phyloP scores from a whole-genome alignment of 2,113 vertebrate species.

The Ptychochromis oligacanthus region DNA sequence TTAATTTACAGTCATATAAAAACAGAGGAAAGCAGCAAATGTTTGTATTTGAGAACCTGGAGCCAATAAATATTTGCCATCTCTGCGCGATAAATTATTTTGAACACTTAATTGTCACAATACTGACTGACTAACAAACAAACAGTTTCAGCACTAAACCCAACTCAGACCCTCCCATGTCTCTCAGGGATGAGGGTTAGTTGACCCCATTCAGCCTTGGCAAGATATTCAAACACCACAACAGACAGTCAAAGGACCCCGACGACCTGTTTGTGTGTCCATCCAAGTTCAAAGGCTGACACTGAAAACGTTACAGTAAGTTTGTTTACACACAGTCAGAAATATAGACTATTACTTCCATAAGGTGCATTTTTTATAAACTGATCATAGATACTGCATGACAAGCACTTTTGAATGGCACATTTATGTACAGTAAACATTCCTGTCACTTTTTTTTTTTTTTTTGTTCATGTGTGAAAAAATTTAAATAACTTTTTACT shows the following conservation, averaged over 20 bases:
- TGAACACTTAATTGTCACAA: not conserved
- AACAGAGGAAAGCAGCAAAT: not conserved
- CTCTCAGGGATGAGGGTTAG: not conserved
- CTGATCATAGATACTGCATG: slow-evolving; percentile 54
- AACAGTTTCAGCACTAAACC: not conserved
- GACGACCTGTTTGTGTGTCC: slow-evolving; percentile 3
- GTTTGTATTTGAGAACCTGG: not conserved
- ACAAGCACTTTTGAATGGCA: slow-evolving; percentile 56
- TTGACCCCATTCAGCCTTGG: slow-evolving; percentile 59
- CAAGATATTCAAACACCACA: slow-evolving; percentile 29
- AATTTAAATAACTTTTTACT: too few relatives aligned
- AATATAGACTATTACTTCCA: slow-evolving; percentile 42
- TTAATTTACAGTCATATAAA: not conserved
- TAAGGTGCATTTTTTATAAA: slow-evolving; percentile 55
- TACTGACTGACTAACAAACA: not conserved
- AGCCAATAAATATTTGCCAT: not conserved
- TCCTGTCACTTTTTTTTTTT: not conserved
- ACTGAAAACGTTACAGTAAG: slow-evolving; percentile 20
- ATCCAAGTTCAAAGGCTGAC: slow-evolving; percentile 13
- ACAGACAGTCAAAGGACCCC: not conserved
- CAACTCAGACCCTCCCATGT: not conserved
- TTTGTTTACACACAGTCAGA: slow-evolving; percentile 48
- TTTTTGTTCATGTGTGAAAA: too few relatives aligned
- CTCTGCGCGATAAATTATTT: not conserved
- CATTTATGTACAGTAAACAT: slow-evolving; percentile 73